Conservation (phyloP, 2,113 vertebrate genomes). For the Sander vitreus region DNA sequence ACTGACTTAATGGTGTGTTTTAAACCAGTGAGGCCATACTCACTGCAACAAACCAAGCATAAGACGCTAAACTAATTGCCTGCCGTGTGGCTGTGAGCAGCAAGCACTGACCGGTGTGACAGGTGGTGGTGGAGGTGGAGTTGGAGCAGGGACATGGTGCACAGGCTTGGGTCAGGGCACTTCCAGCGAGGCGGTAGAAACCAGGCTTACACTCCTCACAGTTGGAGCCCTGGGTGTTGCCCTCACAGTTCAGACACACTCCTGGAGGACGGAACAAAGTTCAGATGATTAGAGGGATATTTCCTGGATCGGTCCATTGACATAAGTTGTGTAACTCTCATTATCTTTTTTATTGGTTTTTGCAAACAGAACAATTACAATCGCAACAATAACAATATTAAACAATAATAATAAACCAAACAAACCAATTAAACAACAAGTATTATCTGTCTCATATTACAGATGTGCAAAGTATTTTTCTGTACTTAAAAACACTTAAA, state of each 20-base stretch:
- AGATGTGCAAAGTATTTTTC: no score
- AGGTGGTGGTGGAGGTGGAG: constrained; percentile 90
- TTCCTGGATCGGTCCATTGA: neutral
- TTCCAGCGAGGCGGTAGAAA: constrained; percentile 81
- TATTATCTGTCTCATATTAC: no score
- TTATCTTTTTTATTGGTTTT: no score
- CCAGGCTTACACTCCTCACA: constrained; percentile 91
- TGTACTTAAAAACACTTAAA: no score
- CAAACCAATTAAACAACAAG: no score
- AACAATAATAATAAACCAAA: no score
- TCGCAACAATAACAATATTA: no score
- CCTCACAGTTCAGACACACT: constrained; percentile 90
- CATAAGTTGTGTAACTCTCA: neutral
- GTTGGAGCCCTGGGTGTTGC: constrained; percentile 88
- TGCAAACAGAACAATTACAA: no score
- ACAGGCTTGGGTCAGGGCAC: constrained; percentile 76
- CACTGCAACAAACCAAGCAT: neutral
- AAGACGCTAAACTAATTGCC: neutral
- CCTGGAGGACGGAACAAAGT: constrained; percentile 77
- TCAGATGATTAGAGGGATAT: constrained; percentile 8
- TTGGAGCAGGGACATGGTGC: constrained; percentile 91
- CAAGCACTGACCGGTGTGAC: constrained; percentile 86
- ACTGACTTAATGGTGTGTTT: neutral
- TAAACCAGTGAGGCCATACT: neutral
- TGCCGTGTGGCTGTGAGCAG: neutral